These are phyloP conservation scores for Sinelater perroti DNA, from an alignment of 2,888 invertebrate species.

Conservation along the genomic window DNA sequence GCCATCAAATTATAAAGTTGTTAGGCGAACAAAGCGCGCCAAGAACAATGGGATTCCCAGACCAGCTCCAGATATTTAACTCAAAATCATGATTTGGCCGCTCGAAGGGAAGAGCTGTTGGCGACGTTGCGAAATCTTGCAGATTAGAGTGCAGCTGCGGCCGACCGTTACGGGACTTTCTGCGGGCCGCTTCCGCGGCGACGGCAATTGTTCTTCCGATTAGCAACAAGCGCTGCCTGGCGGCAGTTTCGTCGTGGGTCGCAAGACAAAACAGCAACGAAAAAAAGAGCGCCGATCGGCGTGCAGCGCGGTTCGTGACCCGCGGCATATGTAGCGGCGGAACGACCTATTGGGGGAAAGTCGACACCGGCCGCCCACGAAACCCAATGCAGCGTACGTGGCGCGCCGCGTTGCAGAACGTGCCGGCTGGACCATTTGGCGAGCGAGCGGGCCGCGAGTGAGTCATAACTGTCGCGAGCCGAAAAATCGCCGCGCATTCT, in stretches of 20 bases:
- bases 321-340: not conserved
- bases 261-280: not conserved
- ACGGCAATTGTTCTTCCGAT: not conserved
- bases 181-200: no score
- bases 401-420: slow-evolving; percentile 1
- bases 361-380: slow-evolving; percentile 10
- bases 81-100: no score
- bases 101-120: no score
- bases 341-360: slow-evolving; percentile 2
- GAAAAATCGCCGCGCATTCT: slow-evolving; percentile 24
- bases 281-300: not conserved
- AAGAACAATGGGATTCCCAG: no score
- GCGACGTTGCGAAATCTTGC: no score
- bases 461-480: slow-evolving; percentile 22
- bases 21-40: no score
- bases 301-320: not conserved
- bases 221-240: not conserved
- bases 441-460: slow-evolving; percentile 8
- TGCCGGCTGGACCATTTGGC: slow-evolving; percentile 9
- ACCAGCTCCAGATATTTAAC: no score
- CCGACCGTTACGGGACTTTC: no score
- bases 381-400: slow-evolving; percentile 11
- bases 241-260: not conserved
- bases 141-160: no score
- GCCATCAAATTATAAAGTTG: no score